Base-by-base conservation (phyloP, 1,140 invertebrate genomes). In the Caenorhabditis briggsae region DNA sequence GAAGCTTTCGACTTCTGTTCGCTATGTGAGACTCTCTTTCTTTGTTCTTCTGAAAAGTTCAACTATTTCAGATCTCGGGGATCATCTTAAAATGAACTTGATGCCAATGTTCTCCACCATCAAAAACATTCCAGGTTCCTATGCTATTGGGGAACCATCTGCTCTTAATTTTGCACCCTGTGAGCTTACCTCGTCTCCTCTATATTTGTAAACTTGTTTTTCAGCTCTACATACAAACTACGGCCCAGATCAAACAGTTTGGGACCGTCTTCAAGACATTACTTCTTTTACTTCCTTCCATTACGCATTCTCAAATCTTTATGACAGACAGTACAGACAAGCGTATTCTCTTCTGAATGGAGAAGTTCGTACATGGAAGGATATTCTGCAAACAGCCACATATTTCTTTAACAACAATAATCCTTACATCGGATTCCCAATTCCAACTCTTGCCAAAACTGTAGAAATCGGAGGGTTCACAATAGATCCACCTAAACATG, bases 401-500 rank as follows among this genome's bases (percentile, higher is more conserved):
- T 70, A 82, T 23, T 55, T 87, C 25, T 59, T 88, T 41, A 23
- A 48, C n/a, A 88, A 88, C 33, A 48, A 33, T 25, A 83, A 88
- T 33, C 83, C 83, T 9, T 59, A 82, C 23, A 56, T 88, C 23
- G 74, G 84, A 20, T 88, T 78, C 41, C 43, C 85, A n/a, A 41
- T 48, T 33, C 85, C 84, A 41, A 53, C 56, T 48, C 25, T 88
- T 11, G 18, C 53, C 5, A 88, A 88, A 50, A 43, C 64, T 33
- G 48, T 88, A 9, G 41, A 74, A 59, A 78, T 88, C 48, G 87
- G 87, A 43, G 87, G 87, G 23, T 70, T 70, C 41, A 70, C 64
- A 43, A 70, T 70, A 7, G 64, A 70, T 70, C 41, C 64, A 7
- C 64, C 64, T 11, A 43, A 70, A 8, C 5, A 70, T 18, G 33